phyloP scores from a whole-genome alignment of 2,888 invertebrate species.

The Xiphydria camelus region DNA sequence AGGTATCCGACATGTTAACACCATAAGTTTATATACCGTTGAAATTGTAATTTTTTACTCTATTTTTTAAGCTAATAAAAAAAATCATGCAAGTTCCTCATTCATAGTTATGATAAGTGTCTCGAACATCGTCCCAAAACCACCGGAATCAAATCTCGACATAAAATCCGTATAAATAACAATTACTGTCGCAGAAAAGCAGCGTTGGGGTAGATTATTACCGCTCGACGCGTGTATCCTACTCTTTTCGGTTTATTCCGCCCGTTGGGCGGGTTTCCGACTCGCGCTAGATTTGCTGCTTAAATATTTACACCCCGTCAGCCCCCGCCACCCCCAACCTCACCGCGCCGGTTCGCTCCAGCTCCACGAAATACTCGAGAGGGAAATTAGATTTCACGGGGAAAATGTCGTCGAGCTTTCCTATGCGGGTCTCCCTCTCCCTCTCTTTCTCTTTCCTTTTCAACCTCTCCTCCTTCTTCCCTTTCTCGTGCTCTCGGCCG shows the following conservation, averaged over 20 bases:
- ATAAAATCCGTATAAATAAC: no score
- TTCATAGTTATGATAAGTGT: no score
- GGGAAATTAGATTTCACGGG: constrained; percentile 48
- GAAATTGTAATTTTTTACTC: no score
- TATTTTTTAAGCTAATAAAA: no score
- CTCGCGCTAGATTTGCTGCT: constrained; percentile 34
- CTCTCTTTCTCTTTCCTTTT: not conserved
- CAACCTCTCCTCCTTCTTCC: constrained; percentile 4
- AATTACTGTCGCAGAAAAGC: no score
- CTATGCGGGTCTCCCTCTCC: constrained; percentile 3
- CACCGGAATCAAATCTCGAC: no score
- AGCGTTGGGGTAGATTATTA: no score
- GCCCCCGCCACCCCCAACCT: constrained; percentile 13
- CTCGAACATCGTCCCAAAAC: no score
- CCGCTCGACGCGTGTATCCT: no score
- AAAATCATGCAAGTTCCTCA: no score
- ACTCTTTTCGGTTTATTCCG: constrained; percentile 16
- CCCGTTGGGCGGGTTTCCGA: constrained; percentile 16
- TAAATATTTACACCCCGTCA: constrained; percentile 44
- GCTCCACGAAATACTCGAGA: constrained; percentile 27
- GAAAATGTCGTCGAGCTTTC: constrained; percentile 30
- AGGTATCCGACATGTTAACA: no score
- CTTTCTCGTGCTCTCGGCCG: constrained; percentile 2
- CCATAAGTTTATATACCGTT: no score
- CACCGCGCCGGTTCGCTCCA: constrained; percentile 11